Percentiles rank a stretch among this genome's conserved stretches.
Evolutionary conservation across 2,113 vertebrate species (phyloP).

Genomic region (Rhinichthys klamathensis): DNA sequence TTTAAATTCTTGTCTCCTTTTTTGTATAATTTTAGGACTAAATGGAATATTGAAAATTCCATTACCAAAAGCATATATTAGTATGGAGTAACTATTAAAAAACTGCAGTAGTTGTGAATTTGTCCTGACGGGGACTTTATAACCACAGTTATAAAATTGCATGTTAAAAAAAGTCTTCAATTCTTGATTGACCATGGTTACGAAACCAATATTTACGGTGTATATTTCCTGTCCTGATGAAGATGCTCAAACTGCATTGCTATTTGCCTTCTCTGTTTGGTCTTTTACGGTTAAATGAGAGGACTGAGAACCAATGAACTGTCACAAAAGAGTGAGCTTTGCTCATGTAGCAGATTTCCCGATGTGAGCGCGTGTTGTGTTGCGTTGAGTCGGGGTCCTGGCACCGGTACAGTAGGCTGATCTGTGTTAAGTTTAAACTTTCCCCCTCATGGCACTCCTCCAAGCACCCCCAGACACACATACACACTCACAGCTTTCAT

Average conservation of each 20-base stretch:
- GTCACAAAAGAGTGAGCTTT: conserved; percentile 40
- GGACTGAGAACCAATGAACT: conserved; percentile 11
- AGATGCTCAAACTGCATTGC: conserved; percentile 60
- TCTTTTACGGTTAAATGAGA: conserved; percentile 46
- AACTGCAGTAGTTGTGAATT: conserved; percentile 63
- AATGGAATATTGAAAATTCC: conserved; percentile 34
- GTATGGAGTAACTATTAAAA: conserved; percentile 58
- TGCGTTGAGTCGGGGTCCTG: conserved; percentile 34
- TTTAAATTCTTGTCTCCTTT: conserved; percentile 43
- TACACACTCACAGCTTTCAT: conserved; percentile 36
- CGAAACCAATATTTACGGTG: conserved; percentile 38
- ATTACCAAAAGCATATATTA: conserved; percentile 57
- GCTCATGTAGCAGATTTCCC: conserved; percentile 14
- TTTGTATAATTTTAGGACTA: conserved; percentile 59
- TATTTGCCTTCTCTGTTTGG: conserved; percentile 62
- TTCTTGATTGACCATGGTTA: conserved; percentile 49
- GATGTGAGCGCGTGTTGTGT: conserved; percentile 40
- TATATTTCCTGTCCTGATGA: conserved; percentile 43
- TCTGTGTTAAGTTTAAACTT: conserved; percentile 43
- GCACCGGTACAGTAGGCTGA: conserved; percentile 43
- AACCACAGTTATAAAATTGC: conserved; percentile 63
- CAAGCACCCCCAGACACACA: conserved; percentile 11
- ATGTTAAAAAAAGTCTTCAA: conserved; percentile 54
- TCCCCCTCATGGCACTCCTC: conserved; percentile 18
- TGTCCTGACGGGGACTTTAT: conserved; percentile 56